Evolutionary conservation across 1,140 invertebrate species (phyloP).

Genomic region (Bombus superbus): DNA sequence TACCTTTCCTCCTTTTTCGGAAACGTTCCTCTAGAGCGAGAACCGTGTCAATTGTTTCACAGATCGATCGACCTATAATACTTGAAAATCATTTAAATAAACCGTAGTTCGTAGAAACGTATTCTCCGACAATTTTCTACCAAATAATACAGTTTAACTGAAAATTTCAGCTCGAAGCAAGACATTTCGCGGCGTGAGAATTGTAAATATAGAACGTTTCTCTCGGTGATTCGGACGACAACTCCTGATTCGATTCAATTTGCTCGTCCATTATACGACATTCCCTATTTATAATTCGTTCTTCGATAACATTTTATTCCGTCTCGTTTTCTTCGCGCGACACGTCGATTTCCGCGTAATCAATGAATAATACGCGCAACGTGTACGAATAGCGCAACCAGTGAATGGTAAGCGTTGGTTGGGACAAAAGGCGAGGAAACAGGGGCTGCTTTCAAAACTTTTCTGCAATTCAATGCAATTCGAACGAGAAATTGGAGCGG

Average conservation of each 20-base stretch:
- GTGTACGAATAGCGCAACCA: too few relatives aligned
- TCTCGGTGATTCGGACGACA: background rate
- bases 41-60: background rate
- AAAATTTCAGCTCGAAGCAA: background rate
- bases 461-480: background rate
- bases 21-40: background rate
- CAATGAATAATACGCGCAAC: background rate
- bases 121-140: background rate
- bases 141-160: background rate
- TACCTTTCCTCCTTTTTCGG: background rate
- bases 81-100: background rate
- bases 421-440: background rate
- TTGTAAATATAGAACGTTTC: background rate
- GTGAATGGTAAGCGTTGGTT: too few relatives aligned
- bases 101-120: background rate
- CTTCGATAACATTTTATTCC: background rate
- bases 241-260: background rate
- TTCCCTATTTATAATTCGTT: slow-evolving; percentile 11
- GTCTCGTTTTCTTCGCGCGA: slow-evolving; percentile 5
- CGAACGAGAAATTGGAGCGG: background rate
- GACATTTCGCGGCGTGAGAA: background rate
- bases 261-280: background rate
- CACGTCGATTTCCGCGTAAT: slow-evolving; percentile 23
- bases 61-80: background rate
- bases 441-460: background rate